These are phyloP conservation scores for Hippocampus kuda DNA, from an alignment of 2,797 vertebrate species.

Conservation along the genomic window DNA sequence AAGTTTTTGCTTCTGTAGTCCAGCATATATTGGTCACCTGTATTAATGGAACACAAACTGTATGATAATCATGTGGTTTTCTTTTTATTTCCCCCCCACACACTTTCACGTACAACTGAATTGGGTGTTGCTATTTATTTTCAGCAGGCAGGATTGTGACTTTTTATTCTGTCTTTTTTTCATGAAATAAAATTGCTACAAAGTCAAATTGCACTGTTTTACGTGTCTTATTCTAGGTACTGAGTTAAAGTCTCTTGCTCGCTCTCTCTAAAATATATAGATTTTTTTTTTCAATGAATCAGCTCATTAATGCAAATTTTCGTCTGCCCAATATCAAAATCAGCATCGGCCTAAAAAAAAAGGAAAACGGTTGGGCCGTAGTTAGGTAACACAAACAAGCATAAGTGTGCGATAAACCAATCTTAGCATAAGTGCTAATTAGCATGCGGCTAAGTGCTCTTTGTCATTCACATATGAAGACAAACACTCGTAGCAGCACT, in stretches of 20 bases:
- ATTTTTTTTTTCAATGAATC: too few relatives aligned
- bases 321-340: too few relatives aligned
- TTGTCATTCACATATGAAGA: neutral
- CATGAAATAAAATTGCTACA: constrained; percentile 68
- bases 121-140: constrained; percentile 66
- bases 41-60: constrained; percentile 46
- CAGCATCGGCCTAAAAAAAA: too few relatives aligned
- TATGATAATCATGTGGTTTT: constrained; percentile 54
- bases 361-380: too few relatives aligned
- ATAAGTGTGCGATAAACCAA: neutral
- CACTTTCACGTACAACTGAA: constrained; percentile 47
- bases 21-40: constrained; percentile 42
- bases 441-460: constrained; percentile 2
- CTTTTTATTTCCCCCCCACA: neutral
- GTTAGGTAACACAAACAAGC: neutral
- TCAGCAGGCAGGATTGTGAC: constrained; percentile 56
- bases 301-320: too few relatives aligned
- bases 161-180: constrained; percentile 55
- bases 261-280: too few relatives aligned
- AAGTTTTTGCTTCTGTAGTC: constrained; percentile 56
- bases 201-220: constrained; percentile 22
- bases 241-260: neutral
- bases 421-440: neutral
- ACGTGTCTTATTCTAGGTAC: neutral
- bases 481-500: neutral